Conservation (phyloP, 2,888 invertebrate species). For the Polymixis flavicincta region DNA sequence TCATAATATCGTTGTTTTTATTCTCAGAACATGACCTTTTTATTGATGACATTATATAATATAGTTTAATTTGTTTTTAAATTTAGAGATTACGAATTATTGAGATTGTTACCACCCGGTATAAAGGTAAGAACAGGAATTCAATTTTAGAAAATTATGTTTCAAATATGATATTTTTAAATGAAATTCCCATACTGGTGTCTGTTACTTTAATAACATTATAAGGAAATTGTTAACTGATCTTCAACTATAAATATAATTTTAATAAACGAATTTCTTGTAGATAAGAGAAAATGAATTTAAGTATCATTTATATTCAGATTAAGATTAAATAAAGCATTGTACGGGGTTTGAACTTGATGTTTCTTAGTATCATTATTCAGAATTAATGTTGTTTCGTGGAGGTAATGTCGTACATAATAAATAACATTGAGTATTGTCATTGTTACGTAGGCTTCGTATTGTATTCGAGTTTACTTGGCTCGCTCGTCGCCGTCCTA, state of each 20-base stretch:
- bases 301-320: slow-evolving; percentile 80
- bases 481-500: slow-evolving; percentile 53
- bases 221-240: slow-evolving; percentile 84
- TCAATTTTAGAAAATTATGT: slow-evolving; percentile 78
- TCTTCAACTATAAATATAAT: slow-evolving; percentile 79
- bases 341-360: slow-evolving; percentile 83
- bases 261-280: slow-evolving; percentile 82
- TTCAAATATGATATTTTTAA: slow-evolving; percentile 74
- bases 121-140: slow-evolving; percentile 80
- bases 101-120: slow-evolving; percentile 90
- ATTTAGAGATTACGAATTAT: slow-evolving; percentile 87
- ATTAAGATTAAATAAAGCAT: slow-evolving; percentile 80
- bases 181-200: slow-evolving; percentile 81
- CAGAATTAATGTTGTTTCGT: slow-evolving; percentile 82
- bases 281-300: slow-evolving; percentile 85
- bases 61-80: slow-evolving; percentile 87
- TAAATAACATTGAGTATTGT: slow-evolving; percentile 77
- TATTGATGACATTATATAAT: slow-evolving; percentile 87
- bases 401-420: slow-evolving; percentile 77
- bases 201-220: slow-evolving; percentile 84
- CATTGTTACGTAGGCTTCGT: slow-evolving; percentile 79
- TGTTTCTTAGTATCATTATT: slow-evolving; percentile 85
- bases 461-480: slow-evolving; percentile 74
- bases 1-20: slow-evolving; percentile 78
- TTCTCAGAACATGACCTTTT: slow-evolving; percentile 85